A percentile compares a stretch with the other conserved stretches of the same genome.
Evolutionary conservation across 2,797 vertebrate species (phyloP).

Genomic region (Sebastes trivittatus): DNA sequence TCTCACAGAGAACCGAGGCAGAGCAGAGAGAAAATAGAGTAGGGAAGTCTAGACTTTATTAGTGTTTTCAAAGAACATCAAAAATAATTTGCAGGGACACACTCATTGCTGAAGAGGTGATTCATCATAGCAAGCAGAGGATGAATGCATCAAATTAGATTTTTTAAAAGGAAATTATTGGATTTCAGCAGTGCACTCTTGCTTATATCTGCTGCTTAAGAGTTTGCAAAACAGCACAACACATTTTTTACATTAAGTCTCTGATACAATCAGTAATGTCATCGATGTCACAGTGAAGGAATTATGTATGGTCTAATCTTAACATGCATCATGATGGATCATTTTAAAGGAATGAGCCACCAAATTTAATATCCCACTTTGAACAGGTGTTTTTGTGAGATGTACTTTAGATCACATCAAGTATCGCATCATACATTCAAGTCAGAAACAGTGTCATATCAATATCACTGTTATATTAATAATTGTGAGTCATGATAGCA

Average conservation of each 20-base stretch:
- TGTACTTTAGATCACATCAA: background rate
- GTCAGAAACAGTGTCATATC: background rate
- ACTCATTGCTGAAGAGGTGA: constrained; percentile 25
- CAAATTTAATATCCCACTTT: background rate
- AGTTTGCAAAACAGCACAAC: background rate
- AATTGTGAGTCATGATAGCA: background rate
- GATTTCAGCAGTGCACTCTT: constrained; percentile 1
- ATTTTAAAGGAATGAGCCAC: background rate
- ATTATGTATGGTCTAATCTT: background rate
- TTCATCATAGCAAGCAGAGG: constrained; percentile 43
- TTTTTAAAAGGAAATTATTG: background rate
- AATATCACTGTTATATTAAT: background rate
- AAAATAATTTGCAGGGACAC: constrained; percentile 39
- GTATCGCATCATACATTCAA: background rate
- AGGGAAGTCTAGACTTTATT: constrained; percentile 44
- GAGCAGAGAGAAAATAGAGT: constrained; percentile 32
- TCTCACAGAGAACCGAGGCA: constrained; percentile 16
- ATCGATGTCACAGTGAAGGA: background rate
- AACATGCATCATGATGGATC: background rate
- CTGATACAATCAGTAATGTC: background rate
- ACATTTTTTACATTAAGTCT: background rate
- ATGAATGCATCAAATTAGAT: constrained; percentile 19
- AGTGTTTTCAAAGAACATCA: constrained; percentile 28
- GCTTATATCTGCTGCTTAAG: background rate
- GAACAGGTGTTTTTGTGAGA: background rate